Conservation (phyloP, 2,888 invertebrate species). For the Orthonychiurus folsomi region DNA sequence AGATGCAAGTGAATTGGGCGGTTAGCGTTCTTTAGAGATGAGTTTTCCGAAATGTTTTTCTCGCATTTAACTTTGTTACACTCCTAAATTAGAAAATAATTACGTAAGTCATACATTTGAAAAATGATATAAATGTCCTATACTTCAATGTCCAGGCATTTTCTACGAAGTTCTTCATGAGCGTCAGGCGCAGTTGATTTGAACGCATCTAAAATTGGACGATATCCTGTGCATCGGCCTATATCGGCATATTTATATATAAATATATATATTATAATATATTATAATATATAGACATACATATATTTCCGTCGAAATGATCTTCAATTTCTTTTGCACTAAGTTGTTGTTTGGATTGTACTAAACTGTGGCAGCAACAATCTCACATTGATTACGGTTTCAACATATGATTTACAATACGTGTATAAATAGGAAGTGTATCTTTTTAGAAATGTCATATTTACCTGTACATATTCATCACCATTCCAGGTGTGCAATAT, state of each 20-base stretch:
- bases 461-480: conserved; percentile 66
- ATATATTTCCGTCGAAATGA: conserved; percentile 61
- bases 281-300: too few species aligned
- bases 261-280: too few species aligned
- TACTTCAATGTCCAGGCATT: conserved; percentile 47
- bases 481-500: conserved; percentile 66
- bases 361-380: conserved; percentile 3
- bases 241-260: too few species aligned
- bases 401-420: too few species aligned
- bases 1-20: conserved; percentile 15
- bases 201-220: conserved; percentile 58
- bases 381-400: too few species aligned
- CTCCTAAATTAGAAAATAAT: neutral
- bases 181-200: conserved; percentile 61
- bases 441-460: too few species aligned
- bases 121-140: neutral
- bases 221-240: conserved; percentile 69
- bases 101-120: neutral
- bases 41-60: neutral
- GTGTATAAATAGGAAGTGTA: too few species aligned
- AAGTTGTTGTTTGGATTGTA: conserved; percentile 40
- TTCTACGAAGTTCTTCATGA: conserved; percentile 48
- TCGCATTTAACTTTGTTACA: neutral
- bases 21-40: neutral
- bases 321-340: conserved; percentile 59